Evolutionary conservation across 2,797 vertebrate genomes (phyloP), one percentile per base, ranked within the genome.

Genomic region (Cossypha dichroa): DNA sequence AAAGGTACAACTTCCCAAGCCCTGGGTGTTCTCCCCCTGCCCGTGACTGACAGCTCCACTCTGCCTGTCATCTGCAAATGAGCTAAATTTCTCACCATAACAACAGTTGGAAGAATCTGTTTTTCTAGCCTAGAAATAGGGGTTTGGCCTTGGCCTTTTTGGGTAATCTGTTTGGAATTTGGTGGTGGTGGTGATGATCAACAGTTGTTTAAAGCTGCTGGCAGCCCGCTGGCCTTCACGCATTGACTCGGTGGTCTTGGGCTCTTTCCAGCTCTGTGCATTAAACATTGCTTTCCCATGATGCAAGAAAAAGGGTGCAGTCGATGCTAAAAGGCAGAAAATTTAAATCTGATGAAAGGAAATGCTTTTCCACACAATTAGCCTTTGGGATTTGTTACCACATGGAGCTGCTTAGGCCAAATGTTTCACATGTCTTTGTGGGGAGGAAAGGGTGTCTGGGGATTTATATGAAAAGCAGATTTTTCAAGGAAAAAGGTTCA

Each of bases 321-420:
- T 90, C 40, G 2, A 77, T 7, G 54, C 82, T 95, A 96, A 91
- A 95, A 96, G 82, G 94, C 94, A 96, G 79, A 95, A 95, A 96
- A 94, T 94, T 80, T 91, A 95, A 96, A 96, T 94, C 91, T 91
- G 94, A 96, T 96, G 94, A 95, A 97, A 96, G 91, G 89, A 96
- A 96, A 94, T 92, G 91, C 89, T 96, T 95, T 95, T 95, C 94
- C 78, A 94, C 78, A 85, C 82, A 93, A 88, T 93, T 94, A 97
- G 85, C 84, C 91, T 83, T 93, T 96, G 92, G 79, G 95, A 94
- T 96, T 96, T 93, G 69, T 94, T 95, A 91, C 94, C 94, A 93
- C 96, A 94, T 90, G 94, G 94, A 92, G 82, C 58, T 77, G 88
- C 94, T 94, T 88, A 88, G 81, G 76, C 78, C 87, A 92, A 92